Evolutionary conservation across 1,140 invertebrate species (phyloP).

Genomic region (Sitobion miscanthi): DNA sequence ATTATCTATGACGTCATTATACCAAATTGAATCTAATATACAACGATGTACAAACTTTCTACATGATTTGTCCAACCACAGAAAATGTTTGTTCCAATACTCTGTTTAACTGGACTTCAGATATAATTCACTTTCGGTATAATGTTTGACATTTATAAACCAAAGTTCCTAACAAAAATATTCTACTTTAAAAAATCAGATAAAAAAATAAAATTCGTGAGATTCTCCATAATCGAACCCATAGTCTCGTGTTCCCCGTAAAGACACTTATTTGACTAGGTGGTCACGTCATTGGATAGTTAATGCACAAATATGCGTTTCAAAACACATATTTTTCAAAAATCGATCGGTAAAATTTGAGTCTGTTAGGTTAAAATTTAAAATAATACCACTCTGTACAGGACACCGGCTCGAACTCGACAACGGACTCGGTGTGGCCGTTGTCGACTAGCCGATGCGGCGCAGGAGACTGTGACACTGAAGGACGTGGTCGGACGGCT

Average conservation of each 20-base stretch:
- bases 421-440: neutral
- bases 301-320: too few relatives aligned
- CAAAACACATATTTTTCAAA: neutral
- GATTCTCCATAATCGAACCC: neutral
- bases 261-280: rapidly evolving
- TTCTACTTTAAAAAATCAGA: neutral
- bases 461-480: neutral
- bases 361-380: neutral
- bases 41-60: neutral
- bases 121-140: neutral
- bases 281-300: neutral
- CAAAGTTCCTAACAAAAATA: neutral
- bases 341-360: neutral
- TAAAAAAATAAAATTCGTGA: neutral
- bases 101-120: neutral
- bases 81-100: neutral
- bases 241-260: neutral
- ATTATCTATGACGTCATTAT: neutral
- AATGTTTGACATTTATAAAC: neutral
- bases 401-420: too few relatives aligned
- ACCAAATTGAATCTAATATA: neutral
- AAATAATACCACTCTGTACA: neutral
- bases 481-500: neutral
- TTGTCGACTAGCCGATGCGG: too few relatives aligned
- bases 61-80: neutral